A percentile compares a stretch with the other conserved stretches of the same genome.
Conservation (phyloP, 2,113 vertebrate genomes). For the Nesoenas mayeri region DNA sequence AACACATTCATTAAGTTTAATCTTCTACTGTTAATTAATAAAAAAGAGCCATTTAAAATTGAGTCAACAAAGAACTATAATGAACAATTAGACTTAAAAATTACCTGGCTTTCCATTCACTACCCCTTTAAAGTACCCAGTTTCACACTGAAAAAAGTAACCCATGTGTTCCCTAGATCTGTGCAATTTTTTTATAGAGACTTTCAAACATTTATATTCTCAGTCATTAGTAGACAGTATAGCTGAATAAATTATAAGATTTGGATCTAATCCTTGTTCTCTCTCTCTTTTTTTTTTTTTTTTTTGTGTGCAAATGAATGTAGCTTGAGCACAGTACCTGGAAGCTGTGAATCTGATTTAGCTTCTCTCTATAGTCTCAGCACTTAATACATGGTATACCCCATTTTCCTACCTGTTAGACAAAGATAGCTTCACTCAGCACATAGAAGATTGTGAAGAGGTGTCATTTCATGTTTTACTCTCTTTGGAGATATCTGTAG, state of each 20-base stretch:
- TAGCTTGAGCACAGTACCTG: neutral
- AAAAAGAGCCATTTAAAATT: neutral
- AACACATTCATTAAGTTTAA: neutral
- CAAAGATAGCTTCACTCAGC: neutral
- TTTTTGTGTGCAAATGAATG: neutral
- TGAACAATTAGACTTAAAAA: neutral
- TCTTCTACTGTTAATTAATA: neutral
- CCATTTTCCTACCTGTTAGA: neutral
- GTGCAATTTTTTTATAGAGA: neutral
- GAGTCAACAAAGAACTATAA: neutral
- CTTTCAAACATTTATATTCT: neutral
- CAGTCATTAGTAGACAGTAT: neutral
- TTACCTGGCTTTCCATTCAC: neutral
- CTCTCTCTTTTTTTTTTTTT: too few relatives aligned
- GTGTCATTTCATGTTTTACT: neutral
- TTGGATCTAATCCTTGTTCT: neutral
- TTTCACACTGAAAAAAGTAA: neutral
- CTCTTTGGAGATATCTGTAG: neutral
- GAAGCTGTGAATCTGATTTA: neutral
- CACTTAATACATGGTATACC: fast-evolving
- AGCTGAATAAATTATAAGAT: neutral
- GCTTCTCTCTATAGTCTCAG: neutral
- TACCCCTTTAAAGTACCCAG: neutral
- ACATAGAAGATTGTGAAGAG: neutral
- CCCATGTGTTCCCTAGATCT: neutral